These are phyloP conservation scores for Zosterops hypoxanthus DNA, from an alignment of 2,113 vertebrate species.

Conservation along the genomic window DNA sequence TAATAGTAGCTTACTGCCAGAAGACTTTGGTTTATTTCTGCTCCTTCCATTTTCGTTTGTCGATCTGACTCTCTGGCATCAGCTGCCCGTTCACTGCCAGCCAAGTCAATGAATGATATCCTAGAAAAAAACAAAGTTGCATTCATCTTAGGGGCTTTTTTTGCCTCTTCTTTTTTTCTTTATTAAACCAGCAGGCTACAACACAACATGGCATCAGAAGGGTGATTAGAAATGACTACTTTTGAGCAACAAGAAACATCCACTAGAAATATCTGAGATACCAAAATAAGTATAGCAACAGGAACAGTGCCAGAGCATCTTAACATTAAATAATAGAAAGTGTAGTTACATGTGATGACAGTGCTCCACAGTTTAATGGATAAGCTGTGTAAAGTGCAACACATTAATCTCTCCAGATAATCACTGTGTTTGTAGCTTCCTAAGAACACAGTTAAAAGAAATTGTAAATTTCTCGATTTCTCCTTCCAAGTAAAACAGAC, in stretches of 20 bases:
- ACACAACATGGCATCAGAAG: conserved; percentile 1
- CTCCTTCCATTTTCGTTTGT: conserved; percentile 90
- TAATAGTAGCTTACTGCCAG: conserved; percentile 82
- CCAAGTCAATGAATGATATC: conserved; percentile 93
- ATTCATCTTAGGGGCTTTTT: background rate
- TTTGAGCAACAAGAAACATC: conserved; percentile 16
- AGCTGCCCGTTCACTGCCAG: conserved; percentile 91
- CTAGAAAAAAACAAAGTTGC: conserved; percentile 69
- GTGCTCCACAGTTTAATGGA: conserved; percentile 17
- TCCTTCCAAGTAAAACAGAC: background rate
- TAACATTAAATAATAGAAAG: background rate
- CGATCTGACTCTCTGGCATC: conserved; percentile 85
- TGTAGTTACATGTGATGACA: background rate
- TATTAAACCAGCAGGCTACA: background rate
- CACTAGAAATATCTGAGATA: background rate
- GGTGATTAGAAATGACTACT: background rate
- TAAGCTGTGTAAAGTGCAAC: background rate
- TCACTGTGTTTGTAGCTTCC: background rate
- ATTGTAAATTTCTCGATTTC: background rate
- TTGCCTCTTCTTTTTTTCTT: background rate
- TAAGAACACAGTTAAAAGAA: background rate
- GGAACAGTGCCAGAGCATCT: background rate
- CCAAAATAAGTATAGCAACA: background rate
- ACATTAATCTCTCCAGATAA: background rate
- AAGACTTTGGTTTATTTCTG: conserved; percentile 95